Base-by-base conservation (phyloP, 2,113 vertebrate genomes). In the Scalopus aquaticus region DNA sequence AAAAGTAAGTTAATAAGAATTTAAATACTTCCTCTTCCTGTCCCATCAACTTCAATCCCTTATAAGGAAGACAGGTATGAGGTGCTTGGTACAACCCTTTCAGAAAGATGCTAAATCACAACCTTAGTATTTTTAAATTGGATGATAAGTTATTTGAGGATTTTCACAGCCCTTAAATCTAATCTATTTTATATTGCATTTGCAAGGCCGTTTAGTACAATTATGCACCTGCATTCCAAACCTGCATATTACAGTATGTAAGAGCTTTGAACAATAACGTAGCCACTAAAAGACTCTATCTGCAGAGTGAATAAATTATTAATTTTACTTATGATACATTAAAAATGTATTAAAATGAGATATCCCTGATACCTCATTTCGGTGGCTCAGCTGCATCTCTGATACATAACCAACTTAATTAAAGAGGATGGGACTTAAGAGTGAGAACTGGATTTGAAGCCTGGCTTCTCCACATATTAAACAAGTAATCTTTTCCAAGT, bases 241-340 rank as follows among this genome's bases (percentile, higher is more conserved):
- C 24, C 39, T 69, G n/a, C 12, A 32, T 65, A 9, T 74, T 62
- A 77, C 83, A 82, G 87, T 42, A 19, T 3, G 20, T n/a, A 54
- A 93, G 30, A 85, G n/a, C 32, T 90, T 95, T 73, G 35, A 93
- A 94, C 24, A 83, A 67, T 90, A 83, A 90, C 51, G 26, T 67
- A 88, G 20, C 39, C 56, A 93, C 49, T 77, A 51, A 88, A 93
- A 88, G 39, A 35, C 49, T 95, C 32, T 11, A 35, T 77, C 69
- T 83, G 42, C 30, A 93, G 32, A 39, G 5, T 83, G 37, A 84
- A 91, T 90, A 90, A 84, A 91, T 91, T 74, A 93, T 96, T 94
- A 74, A 86, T 84, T 92, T 85, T 91, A 91, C 13, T 86, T 93
- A 76, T 56, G 94, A 87, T 83, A 80, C 26, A 90, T 73, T 95